Percentiles rank a stretch among this genome's conserved stretches.
These are phyloP conservation scores for Castor canadensis DNA, from an alignment of 2,113 vertebrate species.

Conservation along the genomic window DNA sequence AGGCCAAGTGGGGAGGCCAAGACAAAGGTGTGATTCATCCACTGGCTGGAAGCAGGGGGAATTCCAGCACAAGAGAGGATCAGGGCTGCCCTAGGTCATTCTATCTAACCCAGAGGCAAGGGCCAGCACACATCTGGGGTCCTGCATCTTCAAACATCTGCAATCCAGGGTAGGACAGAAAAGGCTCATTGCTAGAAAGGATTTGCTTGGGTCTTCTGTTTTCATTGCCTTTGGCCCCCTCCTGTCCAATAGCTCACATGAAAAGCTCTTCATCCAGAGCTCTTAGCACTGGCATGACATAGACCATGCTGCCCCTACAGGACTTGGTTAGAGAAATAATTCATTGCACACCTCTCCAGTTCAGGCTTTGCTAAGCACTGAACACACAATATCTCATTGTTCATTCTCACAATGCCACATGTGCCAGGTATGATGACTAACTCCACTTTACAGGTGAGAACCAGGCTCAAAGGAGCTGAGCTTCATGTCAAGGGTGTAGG, in stretches of 20 bases:
- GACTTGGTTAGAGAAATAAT: background rate
- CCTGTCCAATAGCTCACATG: background rate
- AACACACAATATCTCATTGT: background rate
- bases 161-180: background rate
- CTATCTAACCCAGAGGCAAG: background rate
- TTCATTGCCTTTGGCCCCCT: background rate
- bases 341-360: background rate
- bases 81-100: background rate
- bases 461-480: background rate
- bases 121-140: background rate
- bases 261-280: background rate
- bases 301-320: background rate
- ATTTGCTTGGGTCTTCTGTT: background rate
- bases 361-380: background rate
- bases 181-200: background rate
- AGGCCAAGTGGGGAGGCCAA: background rate
- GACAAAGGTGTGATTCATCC: slow-evolving; percentile 45
- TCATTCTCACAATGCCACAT: background rate
- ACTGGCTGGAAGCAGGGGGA: background rate
- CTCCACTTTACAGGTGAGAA: slow-evolving; percentile 41
- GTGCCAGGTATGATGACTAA: slow-evolving; percentile 31
- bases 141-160: background rate
- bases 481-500: background rate
- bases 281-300: background rate
- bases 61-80: slow-evolving; percentile 12